Evolutionary conservation across 1,140 invertebrate genomes (phyloP).

Genomic region (Holcopasites calliopsidis): DNA sequence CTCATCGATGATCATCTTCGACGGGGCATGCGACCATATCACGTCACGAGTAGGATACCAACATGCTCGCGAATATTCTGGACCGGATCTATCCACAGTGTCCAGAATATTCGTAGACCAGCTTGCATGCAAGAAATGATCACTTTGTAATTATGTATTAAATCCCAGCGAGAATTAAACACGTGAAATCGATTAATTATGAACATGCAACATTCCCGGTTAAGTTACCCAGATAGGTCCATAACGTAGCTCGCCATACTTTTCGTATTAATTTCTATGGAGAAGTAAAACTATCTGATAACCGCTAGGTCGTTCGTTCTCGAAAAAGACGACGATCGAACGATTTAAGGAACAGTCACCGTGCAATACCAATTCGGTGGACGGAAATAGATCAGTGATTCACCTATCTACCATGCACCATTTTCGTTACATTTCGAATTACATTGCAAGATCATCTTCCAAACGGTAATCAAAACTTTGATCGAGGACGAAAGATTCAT

Average conservation of each 20-base stretch:
- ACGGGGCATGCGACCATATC: slow-evolving; percentile 8
- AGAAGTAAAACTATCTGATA: background rate
- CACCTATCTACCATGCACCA: background rate
- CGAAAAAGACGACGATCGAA: background rate
- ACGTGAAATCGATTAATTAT: slow-evolving; percentile 51
- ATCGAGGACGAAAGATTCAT: background rate
- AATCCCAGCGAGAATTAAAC: slow-evolving; percentile 52
- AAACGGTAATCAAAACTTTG: background rate
- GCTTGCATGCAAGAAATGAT: slow-evolving; percentile 48
- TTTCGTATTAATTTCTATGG: slow-evolving; percentile 22
- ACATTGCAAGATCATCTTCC: background rate
- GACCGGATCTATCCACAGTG: background rate
- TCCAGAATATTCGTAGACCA: slow-evolving; percentile 31
- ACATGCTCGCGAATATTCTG: slow-evolving; percentile 38
- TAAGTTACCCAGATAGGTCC: slow-evolving; percentile 50
- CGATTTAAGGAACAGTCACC: background rate
- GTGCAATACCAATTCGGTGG: background rate
- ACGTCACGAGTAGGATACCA: slow-evolving; percentile 25
- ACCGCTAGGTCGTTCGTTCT: background rate
- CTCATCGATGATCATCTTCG: slow-evolving; percentile 16
- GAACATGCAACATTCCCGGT: slow-evolving; percentile 66
- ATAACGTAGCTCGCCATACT: slow-evolving; percentile 37
- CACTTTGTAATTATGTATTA: slow-evolving; percentile 30
- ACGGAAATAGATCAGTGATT: background rate
- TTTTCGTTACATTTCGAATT: background rate